phyloP scores from a whole-genome alignment of 2,113 vertebrate species.

The Indri indri region DNA sequence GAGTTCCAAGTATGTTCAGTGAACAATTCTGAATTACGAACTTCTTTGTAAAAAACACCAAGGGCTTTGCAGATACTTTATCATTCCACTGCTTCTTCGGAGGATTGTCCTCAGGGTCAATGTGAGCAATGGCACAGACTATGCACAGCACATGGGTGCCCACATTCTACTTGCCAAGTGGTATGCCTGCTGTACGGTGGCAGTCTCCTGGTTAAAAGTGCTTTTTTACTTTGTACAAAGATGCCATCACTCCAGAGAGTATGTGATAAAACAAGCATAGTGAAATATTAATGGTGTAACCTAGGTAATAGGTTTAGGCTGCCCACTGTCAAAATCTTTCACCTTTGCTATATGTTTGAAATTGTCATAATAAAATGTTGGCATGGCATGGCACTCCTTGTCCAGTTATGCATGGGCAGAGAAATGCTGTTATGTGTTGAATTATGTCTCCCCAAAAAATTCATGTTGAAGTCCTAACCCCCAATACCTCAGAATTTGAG shows the following conservation, averaged over 20 bases:
- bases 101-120: background rate
- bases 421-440: background rate
- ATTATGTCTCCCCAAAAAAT: background rate
- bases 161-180: background rate
- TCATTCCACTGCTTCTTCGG: background rate
- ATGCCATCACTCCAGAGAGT: background rate
- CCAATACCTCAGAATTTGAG: background rate
- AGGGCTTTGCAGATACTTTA: background rate
- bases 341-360: background rate
- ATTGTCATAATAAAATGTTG: background rate
- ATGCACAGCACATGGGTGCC: accelerated
- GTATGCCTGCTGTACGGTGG: too few relatives aligned
- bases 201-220: background rate
- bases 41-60: background rate
- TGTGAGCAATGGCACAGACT: background rate
- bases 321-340: background rate
- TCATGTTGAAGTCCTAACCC: background rate
- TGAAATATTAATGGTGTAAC: background rate
- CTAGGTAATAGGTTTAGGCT: background rate
- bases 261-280: background rate
- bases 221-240: background rate
- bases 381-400: background rate
- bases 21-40: background rate
- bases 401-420: background rate
- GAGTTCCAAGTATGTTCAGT: too few relatives aligned